A percentile compares a stretch with the other conserved stretches of the same genome.
Evolutionary conservation across 2,888 invertebrate species (phyloP).

Genomic region (Agriotes lineatus): DNA sequence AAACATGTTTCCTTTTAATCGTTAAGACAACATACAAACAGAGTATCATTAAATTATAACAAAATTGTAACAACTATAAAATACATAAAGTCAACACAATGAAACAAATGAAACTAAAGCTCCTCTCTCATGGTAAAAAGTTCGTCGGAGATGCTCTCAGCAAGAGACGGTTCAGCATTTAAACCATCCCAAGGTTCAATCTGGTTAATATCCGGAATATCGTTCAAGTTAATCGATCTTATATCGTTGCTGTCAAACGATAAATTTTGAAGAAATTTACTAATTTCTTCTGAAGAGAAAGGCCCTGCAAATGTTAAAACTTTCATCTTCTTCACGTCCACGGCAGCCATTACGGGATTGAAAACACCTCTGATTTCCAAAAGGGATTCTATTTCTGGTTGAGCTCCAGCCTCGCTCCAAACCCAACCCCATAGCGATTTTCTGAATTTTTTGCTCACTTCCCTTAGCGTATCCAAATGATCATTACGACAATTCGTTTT

Average conservation of each 20-base stretch:
- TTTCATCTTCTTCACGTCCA: slow-evolving; percentile 94
- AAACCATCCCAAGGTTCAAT: slow-evolving; percentile 23
- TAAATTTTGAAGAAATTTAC: slow-evolving; percentile 80
- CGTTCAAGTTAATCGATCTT: neutral
- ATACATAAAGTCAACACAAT: too few relatives aligned
- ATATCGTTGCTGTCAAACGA: neutral
- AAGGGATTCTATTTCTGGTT: slow-evolving; percentile 83
- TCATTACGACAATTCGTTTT: slow-evolving; percentile 90
- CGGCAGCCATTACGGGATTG: slow-evolving; percentile 96
- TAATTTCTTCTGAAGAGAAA: slow-evolving; percentile 90
- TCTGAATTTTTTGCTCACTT: slow-evolving; percentile 91
- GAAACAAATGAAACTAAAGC: too few relatives aligned
- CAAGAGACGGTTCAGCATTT: neutral
- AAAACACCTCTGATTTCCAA: slow-evolving; percentile 95
- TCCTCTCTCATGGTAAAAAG: too few relatives aligned
- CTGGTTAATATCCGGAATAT: slow-evolving; percentile 6
- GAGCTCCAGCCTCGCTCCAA: slow-evolving; percentile 91
- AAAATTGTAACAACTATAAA: too few relatives aligned
- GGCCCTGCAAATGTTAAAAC: slow-evolving; percentile 90
- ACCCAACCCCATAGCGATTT: slow-evolving; percentile 97
- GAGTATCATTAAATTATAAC: too few relatives aligned
- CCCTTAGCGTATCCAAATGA: slow-evolving; percentile 81
- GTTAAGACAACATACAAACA: too few relatives aligned
- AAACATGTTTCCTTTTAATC: too few relatives aligned
- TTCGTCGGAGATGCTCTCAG: neutral